A percentile compares a stretch with the other conserved stretches of the same genome.
Conservation (phyloP, 2,113 vertebrate genomes). For the Larimichthys polyactis region DNA sequence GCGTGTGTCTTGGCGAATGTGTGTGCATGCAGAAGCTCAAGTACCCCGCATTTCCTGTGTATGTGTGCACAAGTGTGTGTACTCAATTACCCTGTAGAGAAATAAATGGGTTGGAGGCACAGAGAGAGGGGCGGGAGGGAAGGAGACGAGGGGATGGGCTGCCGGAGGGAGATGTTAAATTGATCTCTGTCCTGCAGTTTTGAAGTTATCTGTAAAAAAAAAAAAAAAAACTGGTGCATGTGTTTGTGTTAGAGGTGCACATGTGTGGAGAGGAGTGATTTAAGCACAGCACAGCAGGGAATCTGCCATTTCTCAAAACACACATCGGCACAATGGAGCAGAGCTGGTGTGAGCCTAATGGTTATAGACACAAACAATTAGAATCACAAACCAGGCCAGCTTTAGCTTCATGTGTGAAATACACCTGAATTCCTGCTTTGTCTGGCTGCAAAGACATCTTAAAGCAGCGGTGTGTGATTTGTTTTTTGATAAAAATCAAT, state of each 20-base stretch:
- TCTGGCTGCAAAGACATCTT: neutral
- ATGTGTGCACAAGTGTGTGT: conserved; percentile 69
- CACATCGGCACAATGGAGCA: conserved; percentile 59
- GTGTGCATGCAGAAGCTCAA: conserved; percentile 45
- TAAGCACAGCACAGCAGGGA: conserved; percentile 65
- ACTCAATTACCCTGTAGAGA: conserved; percentile 75
- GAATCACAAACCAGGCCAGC: conserved; percentile 44
- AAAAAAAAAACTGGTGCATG: conserved; percentile 27
- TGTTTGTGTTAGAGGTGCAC: conserved; percentile 68
- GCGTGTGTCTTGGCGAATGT: conserved; percentile 14
- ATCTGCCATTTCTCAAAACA: conserved; percentile 69
- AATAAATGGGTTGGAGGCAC: conserved; percentile 62
- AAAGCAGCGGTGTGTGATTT: conserved; percentile 10
- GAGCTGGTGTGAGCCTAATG: conserved; percentile 68
- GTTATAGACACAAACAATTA: conserved; percentile 73
- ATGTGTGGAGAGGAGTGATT: conserved; percentile 64
- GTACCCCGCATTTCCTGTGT: conserved; percentile 60
- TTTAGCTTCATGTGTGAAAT: conserved; percentile 4
- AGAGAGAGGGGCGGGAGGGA: conserved; percentile 11
- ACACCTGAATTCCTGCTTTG: conserved; percentile 33
- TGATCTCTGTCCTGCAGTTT: conserved; percentile 79
- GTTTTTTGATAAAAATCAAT: conserved; percentile 35
- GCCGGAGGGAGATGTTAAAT: conserved; percentile 71
- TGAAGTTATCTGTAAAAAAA: conserved; percentile 50
- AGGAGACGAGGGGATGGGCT: conserved; percentile 30